Conservation (phyloP, 2,888 invertebrate species). For the Linyphia triangularis region DNA sequence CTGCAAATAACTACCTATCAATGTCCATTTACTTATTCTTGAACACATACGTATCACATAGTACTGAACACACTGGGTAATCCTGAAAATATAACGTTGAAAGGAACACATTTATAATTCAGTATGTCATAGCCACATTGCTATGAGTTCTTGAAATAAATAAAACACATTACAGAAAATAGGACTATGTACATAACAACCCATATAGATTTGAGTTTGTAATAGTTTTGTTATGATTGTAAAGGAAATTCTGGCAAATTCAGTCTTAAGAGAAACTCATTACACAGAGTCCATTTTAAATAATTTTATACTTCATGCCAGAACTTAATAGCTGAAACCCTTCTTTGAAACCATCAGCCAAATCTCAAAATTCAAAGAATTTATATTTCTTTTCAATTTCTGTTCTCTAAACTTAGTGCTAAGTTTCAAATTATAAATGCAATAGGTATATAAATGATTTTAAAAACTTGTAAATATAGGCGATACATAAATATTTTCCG, state of each 20-base stretch:
- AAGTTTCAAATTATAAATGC: background rate
- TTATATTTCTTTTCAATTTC: background rate
- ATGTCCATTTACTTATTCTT: conserved; percentile 18
- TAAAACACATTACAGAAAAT: conserved; percentile 12
- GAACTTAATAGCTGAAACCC: too few species aligned
- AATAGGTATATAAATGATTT: background rate
- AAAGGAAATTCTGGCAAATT: conserved; percentile 16
- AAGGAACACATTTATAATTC: conserved; percentile 14
- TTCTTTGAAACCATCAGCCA: background rate
- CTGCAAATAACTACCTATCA: background rate
- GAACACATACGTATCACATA: conserved; percentile 62
- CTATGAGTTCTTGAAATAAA: conserved; percentile 30
- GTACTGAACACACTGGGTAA: conserved; percentile 61
- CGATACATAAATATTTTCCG: background rate
- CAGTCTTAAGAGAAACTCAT: background rate
- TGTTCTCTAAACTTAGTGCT: background rate
- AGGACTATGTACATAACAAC: conserved; percentile 25
- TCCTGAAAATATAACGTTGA: conserved; percentile 25
- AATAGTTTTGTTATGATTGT: background rate
- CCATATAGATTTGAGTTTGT: conserved; percentile 5
- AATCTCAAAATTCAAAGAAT: too few species aligned
- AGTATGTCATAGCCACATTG: conserved; percentile 4
- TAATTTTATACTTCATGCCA: background rate
- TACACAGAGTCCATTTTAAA: background rate
- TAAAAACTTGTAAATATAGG: conserved; percentile 3